A percentile compares a stretch with the other conserved stretches of the same genome.
Evolutionary conservation across 2,888 invertebrate species (phyloP).

Genomic region (Pharmacophagus antenor): DNA sequence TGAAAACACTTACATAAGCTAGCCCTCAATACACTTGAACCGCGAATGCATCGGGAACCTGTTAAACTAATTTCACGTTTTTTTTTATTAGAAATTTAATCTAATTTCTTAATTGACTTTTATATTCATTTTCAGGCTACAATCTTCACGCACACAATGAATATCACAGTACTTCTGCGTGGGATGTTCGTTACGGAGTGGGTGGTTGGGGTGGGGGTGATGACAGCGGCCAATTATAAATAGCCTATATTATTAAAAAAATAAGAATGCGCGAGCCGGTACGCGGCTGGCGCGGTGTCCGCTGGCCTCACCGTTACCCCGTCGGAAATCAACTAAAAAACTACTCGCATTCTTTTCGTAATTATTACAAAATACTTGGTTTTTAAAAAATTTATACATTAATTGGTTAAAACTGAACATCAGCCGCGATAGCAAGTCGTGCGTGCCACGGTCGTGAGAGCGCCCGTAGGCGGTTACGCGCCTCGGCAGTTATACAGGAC

Average conservation of each 20-base stretch:
- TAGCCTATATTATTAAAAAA: conserved; percentile 54
- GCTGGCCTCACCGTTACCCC: conserved; percentile 15
- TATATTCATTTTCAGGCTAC: conserved; percentile 46
- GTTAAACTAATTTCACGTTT: background rate
- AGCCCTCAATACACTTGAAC: background rate
- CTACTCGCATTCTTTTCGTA: conserved; percentile 54
- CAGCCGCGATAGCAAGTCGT: conserved; percentile 33
- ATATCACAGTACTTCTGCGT: conserved; percentile 70
- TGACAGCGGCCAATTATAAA: conserved; percentile 12
- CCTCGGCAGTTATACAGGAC: background rate
- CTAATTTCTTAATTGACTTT: conserved; percentile 43
- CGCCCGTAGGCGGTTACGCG: background rate
- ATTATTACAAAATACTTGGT: conserved; percentile 58
- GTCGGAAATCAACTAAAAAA: conserved; percentile 48
- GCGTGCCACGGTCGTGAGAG: conserved; percentile 4
- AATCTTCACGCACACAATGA: conserved; percentile 55
- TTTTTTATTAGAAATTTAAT: conserved; percentile 36
- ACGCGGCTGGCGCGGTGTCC: conserved; percentile 15
- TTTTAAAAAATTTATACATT: conserved; percentile 60
- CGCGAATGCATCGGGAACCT: background rate
- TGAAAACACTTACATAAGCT: background rate
- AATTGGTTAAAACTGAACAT: conserved; percentile 53
- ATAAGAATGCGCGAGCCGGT: conserved; percentile 47
- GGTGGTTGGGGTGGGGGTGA: too few species aligned
- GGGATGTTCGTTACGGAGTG: conserved; percentile 24